phyloP scores from a whole-genome alignment of 1,140 invertebrate species.

The Mya arenaria region DNA sequence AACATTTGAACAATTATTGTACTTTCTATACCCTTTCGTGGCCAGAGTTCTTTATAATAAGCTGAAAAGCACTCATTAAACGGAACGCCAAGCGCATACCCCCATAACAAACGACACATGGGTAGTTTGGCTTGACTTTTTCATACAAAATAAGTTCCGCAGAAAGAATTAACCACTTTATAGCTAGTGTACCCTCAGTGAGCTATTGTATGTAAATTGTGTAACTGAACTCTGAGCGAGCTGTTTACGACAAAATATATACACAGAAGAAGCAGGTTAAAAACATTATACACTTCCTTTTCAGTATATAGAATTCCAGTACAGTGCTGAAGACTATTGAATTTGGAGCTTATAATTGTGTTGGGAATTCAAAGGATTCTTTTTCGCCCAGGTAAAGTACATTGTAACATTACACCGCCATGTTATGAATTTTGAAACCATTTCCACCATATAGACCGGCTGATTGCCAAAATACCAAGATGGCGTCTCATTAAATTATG shows the following conservation, averaged over 20 bases:
- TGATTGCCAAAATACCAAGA: constrained; percentile 38
- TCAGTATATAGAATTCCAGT: constrained; percentile 2
- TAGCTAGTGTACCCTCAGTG: too few relatives aligned
- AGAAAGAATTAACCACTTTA: too few relatives aligned
- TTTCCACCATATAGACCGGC: constrained; percentile 37
- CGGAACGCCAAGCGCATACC: neutral
- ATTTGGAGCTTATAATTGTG: constrained; percentile 18
- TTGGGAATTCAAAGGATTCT: constrained; percentile 22
- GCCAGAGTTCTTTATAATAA: neutral
- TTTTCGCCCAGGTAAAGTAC: constrained; percentile 40
- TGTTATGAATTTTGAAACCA: constrained; percentile 54
- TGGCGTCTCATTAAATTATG: constrained; percentile 38
- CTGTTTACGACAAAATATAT: too few relatives aligned
- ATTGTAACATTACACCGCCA: constrained; percentile 36
- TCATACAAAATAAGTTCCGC: too few relatives aligned
- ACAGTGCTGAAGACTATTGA: constrained; percentile 11
- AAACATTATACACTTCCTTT: constrained; percentile 27
- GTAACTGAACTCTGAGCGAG: too few relatives aligned
- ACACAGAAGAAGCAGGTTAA: too few relatives aligned
- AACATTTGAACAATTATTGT: too few relatives aligned
- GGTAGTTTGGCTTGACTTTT: too few relatives aligned
- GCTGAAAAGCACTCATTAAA: neutral
- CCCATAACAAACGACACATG: too few relatives aligned
- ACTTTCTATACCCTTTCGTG: too few relatives aligned
- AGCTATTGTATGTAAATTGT: too few relatives aligned